Evolutionary conservation across 2,888 invertebrate genomes (phyloP), one percentile per base, ranked within the genome.

Genomic region (Allolobophora icterica): DNA sequence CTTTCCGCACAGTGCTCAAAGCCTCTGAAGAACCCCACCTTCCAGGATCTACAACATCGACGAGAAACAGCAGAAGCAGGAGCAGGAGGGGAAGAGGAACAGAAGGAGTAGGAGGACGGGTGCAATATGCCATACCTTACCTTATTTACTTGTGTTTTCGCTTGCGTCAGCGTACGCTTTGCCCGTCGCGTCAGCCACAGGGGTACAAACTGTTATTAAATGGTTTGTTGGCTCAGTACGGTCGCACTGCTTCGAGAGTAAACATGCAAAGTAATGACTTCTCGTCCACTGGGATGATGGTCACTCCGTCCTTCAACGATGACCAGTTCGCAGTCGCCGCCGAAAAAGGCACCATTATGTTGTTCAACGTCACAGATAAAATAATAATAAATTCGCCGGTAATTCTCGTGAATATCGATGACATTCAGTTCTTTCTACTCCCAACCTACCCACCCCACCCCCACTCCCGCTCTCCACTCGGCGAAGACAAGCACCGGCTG

Each of bases 41-140:
- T 71, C 71, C 6, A 52, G 52, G 5, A 24, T 24, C 5, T 24
- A 52, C 6, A 19, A 45, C 45, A 24, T 52, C 24, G 52, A 52
- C 52, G 52, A 52, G 93, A 98, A 98, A 95, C 98, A 98, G 98
- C 98, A 98, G 95, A 34, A 84, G 35, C 8, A 35, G 2, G 52
- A 52, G 30, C 3, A n/a, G n/a, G 30, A n/a, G 71, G 11, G n/a
- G 8, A 71, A 11, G 13, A 13, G n/a, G 30, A n/a, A n/a, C 5
- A n/a, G 30, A 11, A 71, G 71, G 71, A 71, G 71, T 3, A 17
- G 71, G 71, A 71, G 71, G 13, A 17, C 24, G 24, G 58, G 30
- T n/a, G 30, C 71, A 71, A 71, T 71, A 71, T 52, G 24, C 52
- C 52, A 52, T n/a, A n/a, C n/a, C 71, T 71, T n/a, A 71, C 71